These are phyloP conservation scores for Drosophila miranda DNA, from an alignment of 1,140 invertebrate species.

Conservation along the genomic window DNA sequence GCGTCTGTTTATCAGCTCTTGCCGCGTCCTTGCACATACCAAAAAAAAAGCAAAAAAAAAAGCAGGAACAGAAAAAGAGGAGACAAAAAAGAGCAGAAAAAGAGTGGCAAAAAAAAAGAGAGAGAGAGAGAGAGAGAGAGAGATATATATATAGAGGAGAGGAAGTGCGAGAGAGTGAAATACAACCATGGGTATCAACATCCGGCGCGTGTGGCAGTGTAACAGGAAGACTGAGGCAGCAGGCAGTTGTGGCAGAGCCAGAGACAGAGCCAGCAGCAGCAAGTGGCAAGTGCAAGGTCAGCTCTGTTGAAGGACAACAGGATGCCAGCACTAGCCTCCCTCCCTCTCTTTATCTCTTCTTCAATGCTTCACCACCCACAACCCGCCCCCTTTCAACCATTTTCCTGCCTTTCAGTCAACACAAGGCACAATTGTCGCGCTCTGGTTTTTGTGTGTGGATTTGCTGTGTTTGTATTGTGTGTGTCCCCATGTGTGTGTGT, in stretches of 20 bases:
- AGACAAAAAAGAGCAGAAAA: background rate
- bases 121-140: background rate
- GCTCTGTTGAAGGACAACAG: slow-evolving; percentile 73
- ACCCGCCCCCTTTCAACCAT: background rate
- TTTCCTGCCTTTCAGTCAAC: slow-evolving; percentile 20
- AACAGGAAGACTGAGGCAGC: slow-evolving; percentile 33
- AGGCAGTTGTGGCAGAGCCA: too few relatives aligned
- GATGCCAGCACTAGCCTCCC: slow-evolving; percentile 42
- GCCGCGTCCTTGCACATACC: slow-evolving; percentile 68
- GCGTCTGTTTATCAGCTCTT: slow-evolving; percentile 68
- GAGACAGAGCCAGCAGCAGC: slow-evolving; percentile 37
- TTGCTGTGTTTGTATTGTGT: slow-evolving; percentile 52
- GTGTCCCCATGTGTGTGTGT: slow-evolving; percentile 14
- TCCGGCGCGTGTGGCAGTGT: slow-evolving; percentile 49
- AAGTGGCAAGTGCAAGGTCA: slow-evolving; percentile 80
- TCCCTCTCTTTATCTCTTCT: background rate
- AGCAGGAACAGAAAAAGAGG: background rate
- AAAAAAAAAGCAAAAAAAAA: slow-evolving; percentile 1
- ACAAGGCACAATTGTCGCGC: slow-evolving; percentile 53
- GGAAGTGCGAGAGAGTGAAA: slow-evolving; percentile 32
- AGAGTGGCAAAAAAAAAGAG: slow-evolving; percentile 15
- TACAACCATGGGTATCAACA: slow-evolving; percentile 63
- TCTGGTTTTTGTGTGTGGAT: slow-evolving; percentile 51
- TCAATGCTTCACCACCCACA: too few relatives aligned
- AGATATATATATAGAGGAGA: too few relatives aligned